phyloP scores from a whole-genome alignment of 1,140 invertebrate species.

The Apis laboriosa region DNA sequence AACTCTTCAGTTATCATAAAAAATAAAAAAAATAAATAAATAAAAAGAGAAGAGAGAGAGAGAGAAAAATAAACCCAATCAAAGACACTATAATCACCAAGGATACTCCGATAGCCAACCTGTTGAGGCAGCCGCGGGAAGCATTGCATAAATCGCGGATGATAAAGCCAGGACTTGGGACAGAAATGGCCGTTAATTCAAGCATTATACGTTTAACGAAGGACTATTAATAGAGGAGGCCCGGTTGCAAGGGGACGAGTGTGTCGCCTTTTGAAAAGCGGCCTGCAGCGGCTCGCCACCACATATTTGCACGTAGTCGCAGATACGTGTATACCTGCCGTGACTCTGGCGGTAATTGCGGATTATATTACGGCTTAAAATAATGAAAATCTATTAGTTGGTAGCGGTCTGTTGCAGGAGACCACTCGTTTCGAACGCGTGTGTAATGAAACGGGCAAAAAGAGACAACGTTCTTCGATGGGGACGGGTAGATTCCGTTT shows the following conservation, averaged over 20 bases:
- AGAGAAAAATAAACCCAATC: neutral
- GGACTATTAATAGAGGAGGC: constrained; percentile 61
- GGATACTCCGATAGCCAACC: neutral
- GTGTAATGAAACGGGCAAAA: constrained; percentile 7
- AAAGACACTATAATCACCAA: constrained; percentile 9
- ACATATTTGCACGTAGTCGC: constrained; percentile 62
- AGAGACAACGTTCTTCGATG: neutral
- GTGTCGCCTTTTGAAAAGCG: constrained; percentile 56
- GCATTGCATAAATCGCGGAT: constrained; percentile 18
- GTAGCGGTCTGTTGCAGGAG: constrained; percentile 34
- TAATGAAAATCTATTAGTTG: constrained; percentile 74
- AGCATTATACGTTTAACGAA: constrained; percentile 63
- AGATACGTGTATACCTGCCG: constrained; percentile 38
- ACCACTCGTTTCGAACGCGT: constrained; percentile 30
- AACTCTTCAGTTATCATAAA: neutral
- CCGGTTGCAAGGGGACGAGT: constrained; percentile 38
- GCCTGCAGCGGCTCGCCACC: constrained; percentile 38
- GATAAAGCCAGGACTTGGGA: constrained; percentile 37
- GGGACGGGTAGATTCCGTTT: neutral
- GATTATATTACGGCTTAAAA: constrained; percentile 49
- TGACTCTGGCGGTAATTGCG: constrained; percentile 58
- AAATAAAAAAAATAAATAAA: neutral
- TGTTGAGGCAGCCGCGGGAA: neutral
- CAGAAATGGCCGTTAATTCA: constrained; percentile 60
- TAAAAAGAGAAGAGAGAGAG: no score